Percentiles rank a stretch among this genome's conserved stretches.
Evolutionary conservation across 2,888 invertebrate species (phyloP).

Genomic region (Syrphus vitripennis): DNA sequence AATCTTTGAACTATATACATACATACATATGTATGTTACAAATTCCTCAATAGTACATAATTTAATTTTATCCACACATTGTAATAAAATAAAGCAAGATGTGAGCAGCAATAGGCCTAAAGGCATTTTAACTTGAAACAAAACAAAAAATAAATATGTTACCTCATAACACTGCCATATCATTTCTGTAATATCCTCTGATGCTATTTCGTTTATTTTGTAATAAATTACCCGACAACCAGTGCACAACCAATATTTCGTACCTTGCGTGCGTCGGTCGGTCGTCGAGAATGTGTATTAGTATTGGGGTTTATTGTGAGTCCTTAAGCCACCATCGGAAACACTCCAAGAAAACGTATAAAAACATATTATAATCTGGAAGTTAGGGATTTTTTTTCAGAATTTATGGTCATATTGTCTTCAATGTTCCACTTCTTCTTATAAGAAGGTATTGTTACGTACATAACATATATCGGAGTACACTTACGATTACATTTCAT

Average conservation of each 20-base stretch:
- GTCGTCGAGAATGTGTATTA: too few relatives aligned
- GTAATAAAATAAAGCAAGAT: neutral
- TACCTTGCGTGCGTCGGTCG: neutral
- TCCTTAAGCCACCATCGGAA: slow-evolving; percentile 36
- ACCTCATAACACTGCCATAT: slow-evolving; percentile 21
- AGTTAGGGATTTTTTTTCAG: neutral
- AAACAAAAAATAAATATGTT: neutral
- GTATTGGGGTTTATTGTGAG: neutral
- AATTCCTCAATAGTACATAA: neutral
- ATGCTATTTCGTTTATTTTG: slow-evolving; percentile 46
- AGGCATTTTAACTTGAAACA: neutral
- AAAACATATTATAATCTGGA: slow-evolving; percentile 1
- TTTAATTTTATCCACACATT: neutral
- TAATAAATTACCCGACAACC: slow-evolving; percentile 52
- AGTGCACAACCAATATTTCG: slow-evolving; percentile 39
- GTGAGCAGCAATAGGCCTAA: neutral
- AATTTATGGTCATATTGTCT: slow-evolving; percentile 51
- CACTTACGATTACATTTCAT: neutral
- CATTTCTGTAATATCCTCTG: slow-evolving; percentile 33
- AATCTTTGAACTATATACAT: neutral
- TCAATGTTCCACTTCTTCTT: slow-evolving; percentile 22
- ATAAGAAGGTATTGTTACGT: neutral
- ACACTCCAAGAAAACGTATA: neutral
- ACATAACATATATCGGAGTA: neutral
- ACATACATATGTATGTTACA: too few relatives aligned